A percentile compares a stretch with the other conserved stretches of the same genome.
Evolutionary conservation across 1,140 invertebrate species (phyloP).

Genomic region (Trichoplusia ni): DNA sequence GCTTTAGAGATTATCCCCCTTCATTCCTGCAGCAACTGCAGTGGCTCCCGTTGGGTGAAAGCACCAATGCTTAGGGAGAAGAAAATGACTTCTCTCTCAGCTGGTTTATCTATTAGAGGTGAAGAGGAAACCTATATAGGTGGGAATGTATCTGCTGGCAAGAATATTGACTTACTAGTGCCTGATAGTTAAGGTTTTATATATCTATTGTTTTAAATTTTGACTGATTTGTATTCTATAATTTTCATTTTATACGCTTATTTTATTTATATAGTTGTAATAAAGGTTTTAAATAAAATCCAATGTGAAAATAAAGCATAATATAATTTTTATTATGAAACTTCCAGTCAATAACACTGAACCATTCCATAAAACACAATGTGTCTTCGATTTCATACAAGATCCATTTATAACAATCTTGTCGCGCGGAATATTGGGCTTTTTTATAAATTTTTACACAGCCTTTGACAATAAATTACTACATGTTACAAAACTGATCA

Average conservation of each 20-base stretch:
- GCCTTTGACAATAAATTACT: constrained; percentile 78
- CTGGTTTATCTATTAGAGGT: constrained; percentile 86
- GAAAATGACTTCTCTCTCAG: constrained; percentile 78
- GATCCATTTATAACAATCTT: constrained; percentile 61
- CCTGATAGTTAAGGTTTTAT: constrained; percentile 69
- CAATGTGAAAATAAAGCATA: constrained; percentile 79
- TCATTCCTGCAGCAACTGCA: constrained; percentile 89
- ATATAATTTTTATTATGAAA: constrained; percentile 81
- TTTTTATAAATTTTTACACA: constrained; percentile 76
- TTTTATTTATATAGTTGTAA: constrained; percentile 24
- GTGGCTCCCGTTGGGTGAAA: constrained; percentile 87
- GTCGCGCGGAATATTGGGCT: constrained; percentile 68
- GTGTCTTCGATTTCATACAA: constrained; percentile 74
- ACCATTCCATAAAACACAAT: constrained; percentile 75
- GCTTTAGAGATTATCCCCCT: constrained; percentile 90
- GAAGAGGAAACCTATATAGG: constrained; percentile 88
- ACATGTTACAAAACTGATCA: constrained; percentile 78
- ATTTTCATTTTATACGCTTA: constrained; percentile 25
- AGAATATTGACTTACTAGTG: constrained; percentile 87
- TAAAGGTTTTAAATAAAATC: constrained; percentile 61
- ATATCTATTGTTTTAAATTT: constrained; percentile 3
- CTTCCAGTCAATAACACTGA: constrained; percentile 80
- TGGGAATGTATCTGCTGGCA: constrained; percentile 77
- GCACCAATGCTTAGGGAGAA: constrained; percentile 91
- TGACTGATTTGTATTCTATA: constrained; percentile 5